Base-by-base conservation (phyloP, 2,888 invertebrate species). In the Cheilosia vulpina region DNA sequence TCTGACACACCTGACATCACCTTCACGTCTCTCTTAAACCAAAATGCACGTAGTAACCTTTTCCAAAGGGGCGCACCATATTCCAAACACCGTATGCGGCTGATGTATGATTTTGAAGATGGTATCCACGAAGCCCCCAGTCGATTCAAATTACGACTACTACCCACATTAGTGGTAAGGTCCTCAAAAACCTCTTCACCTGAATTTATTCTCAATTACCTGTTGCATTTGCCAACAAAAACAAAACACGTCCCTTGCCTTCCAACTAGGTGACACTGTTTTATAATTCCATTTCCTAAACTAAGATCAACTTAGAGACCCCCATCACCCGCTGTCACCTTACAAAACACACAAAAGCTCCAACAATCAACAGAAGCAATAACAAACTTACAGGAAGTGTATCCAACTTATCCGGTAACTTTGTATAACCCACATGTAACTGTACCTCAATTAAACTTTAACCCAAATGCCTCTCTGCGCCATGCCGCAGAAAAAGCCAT, bases 401-500 rank as follows among this genome's bases (percentile, higher is more conserved):
- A 75, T 55, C 50, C 62, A 75, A 84, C 55, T 78, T 73, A 63
- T 68, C 19, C 41, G 63, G 27, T 57, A 66, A 75, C 75, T 71
- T 80, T 75, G 73, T 71, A 38, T 38, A 72, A 71, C 84, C 75
- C 60, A 57, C 75, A 75, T 84, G 84, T 80, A 71, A 84, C 75
- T 55, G 53, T 58, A 66, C 84, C 53, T 60, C 75, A 80, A 85
- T 80, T 80, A 80, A 85, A 80, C 84, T 84, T 81, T 77, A 55
- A 76, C 76, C 71, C 52, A 62, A 71, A 72, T 62, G 31, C 47
- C 31, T 13, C 63, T 19, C 31, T 47, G 45, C 55, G 45, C 55
- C 47, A 57, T 11, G 27, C 50, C 69, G 50, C 31, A 45, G 58
- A 53, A 55, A 83, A 79, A 57, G 58, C 65, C 45, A 75, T 84